Percentiles rank a stretch among this genome's conserved stretches.
These are phyloP conservation scores for Onychomys leucogaster DNA, from an alignment of 2,797 vertebrate species.

Conservation along the genomic window DNA sequence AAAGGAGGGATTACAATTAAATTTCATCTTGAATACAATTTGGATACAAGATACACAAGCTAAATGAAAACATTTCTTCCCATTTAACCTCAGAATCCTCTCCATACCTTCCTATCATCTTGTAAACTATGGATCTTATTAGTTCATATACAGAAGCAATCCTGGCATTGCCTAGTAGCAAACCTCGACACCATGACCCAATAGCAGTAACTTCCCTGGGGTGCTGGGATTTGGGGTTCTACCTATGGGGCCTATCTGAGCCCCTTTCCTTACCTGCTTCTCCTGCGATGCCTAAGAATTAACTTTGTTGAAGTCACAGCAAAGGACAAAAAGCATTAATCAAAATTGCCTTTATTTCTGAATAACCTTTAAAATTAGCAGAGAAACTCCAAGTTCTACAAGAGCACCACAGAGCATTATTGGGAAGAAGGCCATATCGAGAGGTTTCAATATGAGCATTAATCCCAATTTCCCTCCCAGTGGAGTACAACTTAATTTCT, in stretches of 20 bases:
- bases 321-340: constrained; percentile 35
- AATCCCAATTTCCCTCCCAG: constrained; percentile 28
- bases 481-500: constrained; percentile 50
- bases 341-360: neutral
- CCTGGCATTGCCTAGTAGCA: constrained; percentile 19
- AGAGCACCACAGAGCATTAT: neutral
- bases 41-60: neutral
- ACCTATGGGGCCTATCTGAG: neutral
- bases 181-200: neutral
- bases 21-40: constrained; percentile 50
- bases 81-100: constrained; percentile 57
- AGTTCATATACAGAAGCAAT: constrained; percentile 62
- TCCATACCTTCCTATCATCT: neutral
- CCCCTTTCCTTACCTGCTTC: neutral
- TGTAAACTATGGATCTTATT: constrained; percentile 41
- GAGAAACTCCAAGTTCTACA: neutral
- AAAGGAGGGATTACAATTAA: neutral
- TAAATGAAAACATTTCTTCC: constrained; percentile 63
- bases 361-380: neutral
- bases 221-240: neutral
- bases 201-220: neutral
- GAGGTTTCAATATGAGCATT: neutral
- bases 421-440: neutral
- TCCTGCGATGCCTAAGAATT: neutral
- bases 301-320: neutral